Percentiles rank a stretch among this genome's conserved stretches.
phyloP scores from a whole-genome alignment of 2,113 vertebrate genomes.

The Potamarius usumacintae region DNA sequence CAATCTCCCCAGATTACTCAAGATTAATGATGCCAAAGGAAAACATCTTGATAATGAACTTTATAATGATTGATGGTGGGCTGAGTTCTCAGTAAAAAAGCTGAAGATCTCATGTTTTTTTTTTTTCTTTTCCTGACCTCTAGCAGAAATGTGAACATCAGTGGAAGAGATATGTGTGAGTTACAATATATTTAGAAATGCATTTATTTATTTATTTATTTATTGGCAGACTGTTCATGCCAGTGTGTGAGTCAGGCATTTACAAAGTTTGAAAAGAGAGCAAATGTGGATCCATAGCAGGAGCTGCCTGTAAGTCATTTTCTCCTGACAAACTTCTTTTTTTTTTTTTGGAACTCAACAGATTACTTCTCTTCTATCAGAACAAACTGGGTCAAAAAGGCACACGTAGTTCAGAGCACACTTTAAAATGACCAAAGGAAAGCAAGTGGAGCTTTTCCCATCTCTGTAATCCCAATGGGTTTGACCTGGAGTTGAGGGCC shows the following conservation, averaged over 20 bases:
- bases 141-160: slow-evolving; percentile 37
- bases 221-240: neutral
- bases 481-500: neutral
- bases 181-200: slow-evolving; percentile 24
- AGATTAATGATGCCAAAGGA: slow-evolving; percentile 81
- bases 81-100: slow-evolving; percentile 72
- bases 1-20: slow-evolving; percentile 76
- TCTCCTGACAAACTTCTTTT: neutral
- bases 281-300: neutral
- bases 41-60: slow-evolving; percentile 82
- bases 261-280: slow-evolving; percentile 11
- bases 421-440: neutral
- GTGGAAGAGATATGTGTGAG: slow-evolving; percentile 25
- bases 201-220: slow-evolving; percentile 8
- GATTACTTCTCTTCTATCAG: neutral
- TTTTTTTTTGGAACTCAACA: neutral
- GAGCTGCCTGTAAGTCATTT: neutral
- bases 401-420: neutral
- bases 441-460: neutral
- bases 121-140: neutral
- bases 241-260: neutral
- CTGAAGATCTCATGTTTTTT: neutral
- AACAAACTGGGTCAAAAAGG: neutral
- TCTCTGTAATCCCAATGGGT: neutral
- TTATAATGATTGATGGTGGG: slow-evolving; percentile 83